A percentile compares a stretch with the other conserved stretches of the same genome.
Evolutionary conservation across 1,140 invertebrate species (phyloP).

Genomic region (Bombus haemorrhoidalis): DNA sequence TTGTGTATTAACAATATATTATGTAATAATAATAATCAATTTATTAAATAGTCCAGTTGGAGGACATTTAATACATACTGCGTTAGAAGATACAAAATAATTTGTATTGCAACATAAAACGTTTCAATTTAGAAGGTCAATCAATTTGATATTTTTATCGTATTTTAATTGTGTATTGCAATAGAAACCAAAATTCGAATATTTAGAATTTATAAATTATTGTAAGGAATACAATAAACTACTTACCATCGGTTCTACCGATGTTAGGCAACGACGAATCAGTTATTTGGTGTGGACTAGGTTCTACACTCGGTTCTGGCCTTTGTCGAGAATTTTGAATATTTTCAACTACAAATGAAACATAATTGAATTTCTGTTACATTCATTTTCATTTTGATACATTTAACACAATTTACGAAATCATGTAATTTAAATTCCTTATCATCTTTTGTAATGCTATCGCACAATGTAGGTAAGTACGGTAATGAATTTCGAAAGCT

Average conservation of each 20-base stretch:
- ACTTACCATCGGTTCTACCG: slow-evolving; percentile 60
- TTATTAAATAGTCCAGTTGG: background rate
- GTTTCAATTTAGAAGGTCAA: background rate
- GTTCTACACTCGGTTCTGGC: slow-evolving; percentile 56
- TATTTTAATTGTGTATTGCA: background rate
- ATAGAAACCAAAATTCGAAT: background rate
- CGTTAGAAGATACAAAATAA: background rate
- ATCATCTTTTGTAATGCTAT: background rate
- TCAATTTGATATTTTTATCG: background rate
- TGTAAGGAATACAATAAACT: background rate
- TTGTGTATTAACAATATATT: background rate
- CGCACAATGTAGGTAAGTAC: background rate
- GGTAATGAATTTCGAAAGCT: too few relatives aligned
- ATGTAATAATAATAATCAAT: background rate
- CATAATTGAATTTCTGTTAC: background rate
- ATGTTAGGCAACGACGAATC: slow-evolving; percentile 60
- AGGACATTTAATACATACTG: background rate
- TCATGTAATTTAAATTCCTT: background rate
- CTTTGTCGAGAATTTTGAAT: slow-evolving; percentile 65
- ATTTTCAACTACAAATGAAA: slow-evolving; percentile 65
- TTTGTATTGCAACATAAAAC: background rate
- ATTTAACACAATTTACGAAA: background rate
- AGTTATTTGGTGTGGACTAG: slow-evolving; percentile 51
- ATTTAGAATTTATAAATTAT: background rate
- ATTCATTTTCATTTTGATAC: background rate